Evolutionary conservation across 2,888 invertebrate species (phyloP).

Genomic region (Andrena praecox): DNA sequence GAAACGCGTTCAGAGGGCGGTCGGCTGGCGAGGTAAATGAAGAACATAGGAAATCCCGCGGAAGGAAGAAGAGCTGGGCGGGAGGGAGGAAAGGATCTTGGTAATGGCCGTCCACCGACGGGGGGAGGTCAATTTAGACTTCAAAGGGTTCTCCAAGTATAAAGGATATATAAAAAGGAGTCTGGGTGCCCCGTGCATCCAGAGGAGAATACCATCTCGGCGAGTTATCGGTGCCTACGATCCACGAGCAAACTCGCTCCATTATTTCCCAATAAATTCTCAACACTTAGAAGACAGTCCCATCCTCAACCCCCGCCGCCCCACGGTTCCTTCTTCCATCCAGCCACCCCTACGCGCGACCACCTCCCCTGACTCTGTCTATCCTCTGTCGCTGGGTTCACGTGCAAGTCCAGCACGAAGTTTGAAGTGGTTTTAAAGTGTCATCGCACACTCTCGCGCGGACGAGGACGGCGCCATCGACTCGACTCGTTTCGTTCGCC

Average conservation of each 20-base stretch:
- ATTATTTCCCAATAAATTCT: slow-evolving; percentile 78
- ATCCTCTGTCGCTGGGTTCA: slow-evolving; percentile 40
- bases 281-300: slow-evolving; percentile 65
- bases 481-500: slow-evolving; percentile 68
- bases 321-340: background rate
- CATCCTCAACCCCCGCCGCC: no score
- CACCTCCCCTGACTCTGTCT: slow-evolving; percentile 12
- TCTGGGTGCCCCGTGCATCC: slow-evolving; percentile 46
- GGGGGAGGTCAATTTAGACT: slow-evolving; percentile 79
- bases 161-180: slow-evolving; percentile 69
- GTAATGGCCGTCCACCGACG: slow-evolving; percentile 74
- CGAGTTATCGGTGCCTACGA: slow-evolving; percentile 66
- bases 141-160: slow-evolving; percentile 74
- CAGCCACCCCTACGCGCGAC: slow-evolving; percentile 11
- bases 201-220: slow-evolving; percentile 64
- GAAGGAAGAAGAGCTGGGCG: slow-evolving; percentile 53
- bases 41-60: slow-evolving; percentile 56
- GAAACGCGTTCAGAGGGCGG: slow-evolving; percentile 14
- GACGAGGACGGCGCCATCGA: slow-evolving; percentile 63
- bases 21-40: slow-evolving; percentile 39
- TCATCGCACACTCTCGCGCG: slow-evolving; percentile 75
- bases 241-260: slow-evolving; percentile 68
- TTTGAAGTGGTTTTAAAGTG: slow-evolving; percentile 83
- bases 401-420: slow-evolving; percentile 71
- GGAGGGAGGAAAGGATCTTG: slow-evolving; percentile 60